These are phyloP conservation scores for Mesochorus sp. DNA, from an alignment of 2,888 invertebrate genomes.

Conservation along the genomic window DNA sequence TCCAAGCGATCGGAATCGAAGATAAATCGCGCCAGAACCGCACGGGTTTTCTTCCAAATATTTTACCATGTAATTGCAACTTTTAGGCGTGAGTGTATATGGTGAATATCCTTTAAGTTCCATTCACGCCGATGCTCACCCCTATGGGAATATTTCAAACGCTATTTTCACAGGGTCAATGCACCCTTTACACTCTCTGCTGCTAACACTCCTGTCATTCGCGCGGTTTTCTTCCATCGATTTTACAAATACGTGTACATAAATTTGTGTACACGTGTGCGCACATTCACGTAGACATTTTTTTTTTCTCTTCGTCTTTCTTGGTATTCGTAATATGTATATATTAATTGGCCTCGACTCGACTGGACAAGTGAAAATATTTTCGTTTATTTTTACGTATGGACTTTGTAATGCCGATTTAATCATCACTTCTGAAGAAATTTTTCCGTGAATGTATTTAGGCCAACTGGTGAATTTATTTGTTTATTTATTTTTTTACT, in stretches of 20 bases:
- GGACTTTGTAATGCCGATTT: neutral
- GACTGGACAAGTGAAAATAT: neutral
- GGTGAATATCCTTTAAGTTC: neutral
- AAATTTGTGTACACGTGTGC: neutral
- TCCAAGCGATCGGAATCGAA: too few relatives aligned
- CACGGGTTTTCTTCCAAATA: neutral
- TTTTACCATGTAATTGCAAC: neutral
- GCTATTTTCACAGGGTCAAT: constrained; percentile 38
- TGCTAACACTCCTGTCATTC: too few relatives aligned
- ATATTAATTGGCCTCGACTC: neutral
- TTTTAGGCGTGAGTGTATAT: neutral
- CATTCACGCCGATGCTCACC: neutral
- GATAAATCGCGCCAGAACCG: neutral
- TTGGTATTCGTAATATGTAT: neutral
- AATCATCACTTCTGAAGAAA: neutral
- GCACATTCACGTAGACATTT: neutral
- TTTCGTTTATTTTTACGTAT: neutral
- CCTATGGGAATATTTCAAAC: neutral
- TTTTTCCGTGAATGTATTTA: neutral
- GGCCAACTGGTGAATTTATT: neutral
- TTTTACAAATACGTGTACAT: neutral
- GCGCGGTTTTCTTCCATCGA: constrained; percentile 25
- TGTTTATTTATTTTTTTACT: neutral
- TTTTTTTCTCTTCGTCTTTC: neutral
- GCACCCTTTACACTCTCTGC: neutral